These are phyloP conservation scores for Acanthiza pusilla DNA, from an alignment of 2,797 vertebrate genomes.

Conservation along the genomic window DNA sequence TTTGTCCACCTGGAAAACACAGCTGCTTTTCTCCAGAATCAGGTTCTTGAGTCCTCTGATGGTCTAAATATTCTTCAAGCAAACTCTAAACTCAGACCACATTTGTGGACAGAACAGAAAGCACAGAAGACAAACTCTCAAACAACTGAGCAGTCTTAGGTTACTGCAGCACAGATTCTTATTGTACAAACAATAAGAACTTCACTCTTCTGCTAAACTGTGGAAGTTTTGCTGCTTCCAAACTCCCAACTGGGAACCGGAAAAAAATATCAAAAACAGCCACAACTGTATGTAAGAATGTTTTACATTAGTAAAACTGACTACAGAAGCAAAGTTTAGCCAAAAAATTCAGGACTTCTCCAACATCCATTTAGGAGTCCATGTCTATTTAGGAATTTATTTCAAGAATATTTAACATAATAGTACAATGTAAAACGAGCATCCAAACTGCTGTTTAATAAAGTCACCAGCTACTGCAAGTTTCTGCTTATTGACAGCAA, in stretches of 20 bases:
- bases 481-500: constrained; percentile 24
- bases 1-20: not conserved
- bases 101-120: accelerated
- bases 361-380: not conserved
- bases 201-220: not conserved
- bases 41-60: not conserved
- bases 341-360: not conserved
- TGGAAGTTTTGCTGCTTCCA: not conserved
- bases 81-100: not conserved
- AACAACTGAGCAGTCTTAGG: not conserved
- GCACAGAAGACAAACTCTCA: not conserved
- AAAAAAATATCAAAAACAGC: not conserved
- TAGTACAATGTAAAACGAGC: not conserved
- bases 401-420: not conserved
- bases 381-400: not conserved
- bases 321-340: not conserved
- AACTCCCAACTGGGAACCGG: accelerated
- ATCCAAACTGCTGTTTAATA: not conserved
- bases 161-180: not conserved
- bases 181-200: not conserved
- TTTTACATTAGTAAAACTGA: no score
- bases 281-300: not conserved
- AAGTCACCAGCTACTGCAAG: not conserved
- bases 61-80: not conserved
- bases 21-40: not conserved